Conservation (phyloP, 2,888 invertebrate species). For the Entomobrya proxima region DNA sequence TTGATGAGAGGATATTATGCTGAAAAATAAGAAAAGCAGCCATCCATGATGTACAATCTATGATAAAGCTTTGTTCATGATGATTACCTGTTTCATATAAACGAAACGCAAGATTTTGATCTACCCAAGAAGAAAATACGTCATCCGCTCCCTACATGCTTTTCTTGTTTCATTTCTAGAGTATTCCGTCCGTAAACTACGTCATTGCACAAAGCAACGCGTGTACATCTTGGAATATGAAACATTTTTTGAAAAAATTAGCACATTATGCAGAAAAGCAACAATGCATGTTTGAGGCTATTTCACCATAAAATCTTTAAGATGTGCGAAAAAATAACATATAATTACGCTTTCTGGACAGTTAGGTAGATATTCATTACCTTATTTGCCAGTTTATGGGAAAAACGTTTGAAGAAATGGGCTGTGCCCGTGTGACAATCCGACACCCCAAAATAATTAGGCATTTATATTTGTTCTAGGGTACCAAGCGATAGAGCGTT, state of each 20-base stretch:
- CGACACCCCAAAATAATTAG: background rate
- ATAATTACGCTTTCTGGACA: too few relatives aligned
- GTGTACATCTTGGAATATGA: too few relatives aligned
- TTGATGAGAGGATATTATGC: background rate
- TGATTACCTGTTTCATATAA: background rate
- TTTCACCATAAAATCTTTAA: conserved; percentile 7
- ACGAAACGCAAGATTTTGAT: background rate
- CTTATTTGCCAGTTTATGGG: too few relatives aligned
- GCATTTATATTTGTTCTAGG: too few relatives aligned
- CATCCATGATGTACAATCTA: conserved; percentile 22
- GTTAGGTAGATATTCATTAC: too few relatives aligned
- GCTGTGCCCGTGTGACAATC: background rate
- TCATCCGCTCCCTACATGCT: conserved; percentile 3
- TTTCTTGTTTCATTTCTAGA: background rate
- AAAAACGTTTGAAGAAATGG: background rate
- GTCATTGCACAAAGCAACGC: too few relatives aligned
- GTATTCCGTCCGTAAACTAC: background rate
- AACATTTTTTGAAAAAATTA: background rate
- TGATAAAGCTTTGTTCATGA: background rate
- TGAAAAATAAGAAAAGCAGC: conserved; percentile 16
- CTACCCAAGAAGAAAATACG: conserved; percentile 7
- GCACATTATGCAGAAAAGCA: background rate
- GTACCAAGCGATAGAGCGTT: too few relatives aligned
- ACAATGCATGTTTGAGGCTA: background rate
- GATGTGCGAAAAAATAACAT: background rate